phyloP scores from a whole-genome alignment of 2,888 invertebrate species.

The Ametastegia equiseti region DNA sequence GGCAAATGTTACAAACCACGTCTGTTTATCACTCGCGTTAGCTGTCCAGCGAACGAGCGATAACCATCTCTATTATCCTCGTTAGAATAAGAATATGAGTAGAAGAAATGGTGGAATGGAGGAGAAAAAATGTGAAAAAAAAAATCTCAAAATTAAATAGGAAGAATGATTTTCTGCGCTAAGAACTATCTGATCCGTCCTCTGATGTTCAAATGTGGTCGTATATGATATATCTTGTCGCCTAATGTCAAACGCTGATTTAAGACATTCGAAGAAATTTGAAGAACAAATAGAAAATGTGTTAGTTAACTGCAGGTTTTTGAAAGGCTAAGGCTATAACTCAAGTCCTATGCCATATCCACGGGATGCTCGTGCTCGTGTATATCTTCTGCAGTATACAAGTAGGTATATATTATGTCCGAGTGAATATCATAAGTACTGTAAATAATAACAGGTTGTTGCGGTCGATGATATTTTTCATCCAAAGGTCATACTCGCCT shows the following conservation, averaged over 20 bases:
- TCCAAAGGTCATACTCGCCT: conserved; percentile 24
- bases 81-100: neutral
- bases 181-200: neutral
- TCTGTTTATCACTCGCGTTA: conserved; percentile 29
- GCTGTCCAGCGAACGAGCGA: conserved; percentile 13
- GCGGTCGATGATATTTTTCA: conserved; percentile 20
- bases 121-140: too few species aligned
- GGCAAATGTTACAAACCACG: conserved; percentile 25
- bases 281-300: conserved; percentile 15
- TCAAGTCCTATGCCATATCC: neutral
- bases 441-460: conserved; percentile 30
- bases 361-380: neutral
- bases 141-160: neutral
- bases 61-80: conserved; percentile 34
- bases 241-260: too few species aligned
- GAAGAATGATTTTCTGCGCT: neutral
- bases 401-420: neutral
- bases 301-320: neutral
- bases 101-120: neutral
- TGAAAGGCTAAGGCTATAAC: neutral
- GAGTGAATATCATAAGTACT: conserved; percentile 18
- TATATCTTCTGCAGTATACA: too few species aligned
- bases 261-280: neutral
- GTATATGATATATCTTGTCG: conserved; percentile 2
- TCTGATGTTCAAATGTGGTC: neutral